A percentile compares a stretch with the other conserved stretches of the same genome.
Evolutionary conservation across 2,113 vertebrate species (phyloP).

Genomic region (Sinocyclocheilus anshuiensis): DNA sequence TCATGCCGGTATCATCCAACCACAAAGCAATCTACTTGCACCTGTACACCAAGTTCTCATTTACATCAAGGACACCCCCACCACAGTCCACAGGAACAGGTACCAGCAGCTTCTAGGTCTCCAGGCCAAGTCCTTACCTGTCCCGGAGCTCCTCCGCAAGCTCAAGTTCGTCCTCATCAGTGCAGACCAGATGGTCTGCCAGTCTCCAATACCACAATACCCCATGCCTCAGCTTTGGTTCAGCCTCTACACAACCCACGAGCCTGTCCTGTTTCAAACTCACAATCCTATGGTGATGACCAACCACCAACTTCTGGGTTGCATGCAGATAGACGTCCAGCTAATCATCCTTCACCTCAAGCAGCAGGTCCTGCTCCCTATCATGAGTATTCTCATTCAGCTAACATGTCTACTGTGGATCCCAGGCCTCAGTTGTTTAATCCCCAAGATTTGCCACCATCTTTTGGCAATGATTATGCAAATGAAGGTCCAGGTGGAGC

Average conservation of each 20-base stretch:
- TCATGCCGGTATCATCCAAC: constrained; percentile 67
- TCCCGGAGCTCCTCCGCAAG: constrained; percentile 59
- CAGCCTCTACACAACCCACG: constrained; percentile 71
- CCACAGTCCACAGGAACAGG: constrained; percentile 67
- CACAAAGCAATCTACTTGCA: constrained; percentile 68
- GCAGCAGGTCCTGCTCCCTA: constrained; percentile 64
- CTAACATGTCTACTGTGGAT: constrained; percentile 61
- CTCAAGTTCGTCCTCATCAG: constrained; percentile 66
- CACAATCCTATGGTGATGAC: constrained; percentile 68
- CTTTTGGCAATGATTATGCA: constrained; percentile 75
- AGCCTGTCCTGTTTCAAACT: constrained; percentile 64
- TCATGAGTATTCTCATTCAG: constrained; percentile 68
- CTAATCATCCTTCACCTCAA: constrained; percentile 71
- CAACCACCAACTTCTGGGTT: constrained; percentile 61
- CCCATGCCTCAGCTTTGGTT: constrained; percentile 66
- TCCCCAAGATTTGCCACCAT: constrained; percentile 66
- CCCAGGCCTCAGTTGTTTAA: constrained; percentile 71
- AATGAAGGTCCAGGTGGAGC: constrained; percentile 67
- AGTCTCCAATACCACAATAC: constrained; percentile 64
- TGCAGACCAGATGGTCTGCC: constrained; percentile 69
- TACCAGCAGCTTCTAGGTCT: constrained; percentile 68
- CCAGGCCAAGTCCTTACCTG: constrained; percentile 65
- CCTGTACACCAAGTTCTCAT: constrained; percentile 66
- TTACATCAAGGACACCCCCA: constrained; percentile 67
- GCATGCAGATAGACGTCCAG: constrained; percentile 67